A percentile compares a stretch with the other conserved stretches of the same genome.
Evolutionary conservation across 2,888 invertebrate genomes (phyloP).

Genomic region (Idaea aversata): DNA sequence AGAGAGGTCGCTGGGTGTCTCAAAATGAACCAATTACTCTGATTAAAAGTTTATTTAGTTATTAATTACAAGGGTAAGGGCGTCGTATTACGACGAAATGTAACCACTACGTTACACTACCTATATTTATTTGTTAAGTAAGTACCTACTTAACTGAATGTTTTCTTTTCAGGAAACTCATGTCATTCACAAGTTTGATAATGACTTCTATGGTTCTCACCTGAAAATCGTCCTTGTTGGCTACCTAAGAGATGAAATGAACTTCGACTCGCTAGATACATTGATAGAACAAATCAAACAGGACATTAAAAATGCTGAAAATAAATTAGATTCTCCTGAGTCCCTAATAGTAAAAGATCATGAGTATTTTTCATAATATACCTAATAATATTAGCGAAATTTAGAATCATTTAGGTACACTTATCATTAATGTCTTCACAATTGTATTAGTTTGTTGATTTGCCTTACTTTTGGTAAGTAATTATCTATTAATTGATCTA

Average conservation of each 20-base stretch:
- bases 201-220: slow-evolving; percentile 92
- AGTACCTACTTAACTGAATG: not conserved
- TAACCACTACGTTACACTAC: no score
- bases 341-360: slow-evolving; percentile 72
- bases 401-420: slow-evolving; percentile 11
- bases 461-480: slow-evolving; percentile 17
- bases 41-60: no score
- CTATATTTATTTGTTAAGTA: not conserved
- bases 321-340: slow-evolving; percentile 79
- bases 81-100: no score
- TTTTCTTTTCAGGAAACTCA: slow-evolving; percentile 90
- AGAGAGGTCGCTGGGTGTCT: no score
- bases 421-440: slow-evolving; percentile 1
- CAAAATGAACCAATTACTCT: no score
- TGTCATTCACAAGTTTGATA: slow-evolving; percentile 89
- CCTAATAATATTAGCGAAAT: slow-evolving; percentile 9
- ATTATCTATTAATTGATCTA: slow-evolving; percentile 13
- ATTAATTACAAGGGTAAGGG: no score
- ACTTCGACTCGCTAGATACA: slow-evolving; percentile 88
- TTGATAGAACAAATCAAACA: slow-evolving; percentile 88
- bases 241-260: slow-evolving; percentile 90
- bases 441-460: slow-evolving; percentile 10
- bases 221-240: slow-evolving; percentile 90
- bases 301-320: slow-evolving; percentile 87
- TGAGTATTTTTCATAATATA: slow-evolving; percentile 66